Evolutionary conservation across 64 coral and sea anemone genomes (phyloP).

Genomic region (Exaiptasia diaphana): DNA sequence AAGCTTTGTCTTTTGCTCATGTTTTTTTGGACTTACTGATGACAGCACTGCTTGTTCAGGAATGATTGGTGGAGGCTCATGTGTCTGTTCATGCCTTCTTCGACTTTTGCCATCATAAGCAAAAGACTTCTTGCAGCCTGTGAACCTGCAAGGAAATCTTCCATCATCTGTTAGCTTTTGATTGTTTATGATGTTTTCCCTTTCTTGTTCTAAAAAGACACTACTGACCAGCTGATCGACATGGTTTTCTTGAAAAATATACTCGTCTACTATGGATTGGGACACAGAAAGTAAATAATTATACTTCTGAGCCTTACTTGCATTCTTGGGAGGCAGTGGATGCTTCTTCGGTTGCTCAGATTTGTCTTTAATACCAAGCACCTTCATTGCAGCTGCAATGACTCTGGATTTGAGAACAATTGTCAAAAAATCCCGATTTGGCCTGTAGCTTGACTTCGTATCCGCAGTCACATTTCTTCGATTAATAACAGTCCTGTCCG

Average conservation of each 20-base stretch:
- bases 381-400: constrained; percentile 29
- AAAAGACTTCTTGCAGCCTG: constrained; percentile 46
- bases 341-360: not conserved
- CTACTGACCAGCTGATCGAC: not conserved
- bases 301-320: constrained; percentile 26
- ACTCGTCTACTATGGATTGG: constrained; percentile 20
- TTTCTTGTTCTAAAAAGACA: constrained; percentile 36
- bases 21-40: not conserved
- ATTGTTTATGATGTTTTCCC: constrained; percentile 21
- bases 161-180: constrained; percentile 48
- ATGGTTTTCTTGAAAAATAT: not conserved
- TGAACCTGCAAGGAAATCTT: constrained; percentile 61
- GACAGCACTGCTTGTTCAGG: not conserved
- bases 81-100: constrained; percentile 48
- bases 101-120: constrained; percentile 53
- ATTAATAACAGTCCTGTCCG: constrained; percentile 42
- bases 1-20: not conserved
- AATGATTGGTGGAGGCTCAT: constrained; percentile 33
- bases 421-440: constrained; percentile 13
- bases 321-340: constrained; percentile 6
- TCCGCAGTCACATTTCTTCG: constrained; percentile 50
- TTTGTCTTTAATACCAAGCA: constrained; percentile 34
- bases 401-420: constrained; percentile 32
- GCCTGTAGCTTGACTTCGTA: not conserved
- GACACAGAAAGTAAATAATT: constrained; percentile 35